Evolutionary conservation across 2,113 vertebrate species (phyloP).

Genomic region (Potamarius usumacintae): DNA sequence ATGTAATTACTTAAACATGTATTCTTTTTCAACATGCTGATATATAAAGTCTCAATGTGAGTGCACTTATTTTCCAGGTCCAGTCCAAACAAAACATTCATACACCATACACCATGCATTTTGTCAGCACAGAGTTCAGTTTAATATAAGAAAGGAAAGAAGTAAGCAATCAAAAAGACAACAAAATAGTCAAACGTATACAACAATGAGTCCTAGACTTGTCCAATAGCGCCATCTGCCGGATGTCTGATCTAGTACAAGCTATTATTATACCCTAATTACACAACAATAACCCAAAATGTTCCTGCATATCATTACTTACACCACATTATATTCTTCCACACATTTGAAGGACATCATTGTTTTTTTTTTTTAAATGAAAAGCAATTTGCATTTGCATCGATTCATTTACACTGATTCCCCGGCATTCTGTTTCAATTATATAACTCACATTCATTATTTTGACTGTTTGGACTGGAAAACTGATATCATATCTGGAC

Average conservation of each 20-base stretch:
- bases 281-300: conserved; percentile 10
- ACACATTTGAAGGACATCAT: not conserved
- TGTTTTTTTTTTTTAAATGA: not conserved
- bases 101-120: not conserved
- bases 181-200: not conserved
- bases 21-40: not conserved
- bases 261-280: not conserved
- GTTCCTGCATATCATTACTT: not conserved
- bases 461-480: not conserved
- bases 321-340: not conserved
- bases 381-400: not conserved
- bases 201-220: not conserved
- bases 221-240: conserved; percentile 62
- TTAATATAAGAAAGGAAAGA: not conserved
- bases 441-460: not conserved
- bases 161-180: not conserved
- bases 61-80: not conserved
- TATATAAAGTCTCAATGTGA: not conserved
- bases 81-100: not conserved
- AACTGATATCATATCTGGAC: not conserved
- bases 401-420: not conserved
- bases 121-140: not conserved
- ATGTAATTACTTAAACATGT: not conserved
- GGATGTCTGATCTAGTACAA: conserved; percentile 30
- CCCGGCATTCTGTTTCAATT: not conserved